These are phyloP conservation scores for Indicator maculatus DNA, from an alignment of 2,113 vertebrate species.

Conservation along the genomic window DNA sequence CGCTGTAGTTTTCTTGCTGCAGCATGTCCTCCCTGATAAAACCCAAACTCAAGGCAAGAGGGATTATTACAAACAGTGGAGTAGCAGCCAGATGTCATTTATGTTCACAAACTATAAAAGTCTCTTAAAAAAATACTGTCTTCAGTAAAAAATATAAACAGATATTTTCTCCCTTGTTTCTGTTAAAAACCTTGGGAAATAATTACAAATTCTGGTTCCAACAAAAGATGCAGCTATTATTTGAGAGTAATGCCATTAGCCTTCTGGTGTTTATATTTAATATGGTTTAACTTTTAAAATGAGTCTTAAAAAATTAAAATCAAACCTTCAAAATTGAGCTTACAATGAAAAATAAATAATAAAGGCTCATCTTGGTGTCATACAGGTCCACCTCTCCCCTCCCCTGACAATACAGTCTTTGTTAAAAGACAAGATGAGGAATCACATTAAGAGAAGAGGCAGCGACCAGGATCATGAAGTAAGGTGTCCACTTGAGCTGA, in stretches of 20 bases:
- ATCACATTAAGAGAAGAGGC: background rate
- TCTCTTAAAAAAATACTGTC: constrained; percentile 40
- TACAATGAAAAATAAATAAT: constrained; percentile 63
- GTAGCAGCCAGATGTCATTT: background rate
- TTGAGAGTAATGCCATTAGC: background rate
- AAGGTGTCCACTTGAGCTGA: background rate
- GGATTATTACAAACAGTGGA: background rate
- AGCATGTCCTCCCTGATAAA: background rate
- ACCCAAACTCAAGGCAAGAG: constrained; percentile 35
- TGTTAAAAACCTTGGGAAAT: constrained; percentile 27
- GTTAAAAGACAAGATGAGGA: background rate
- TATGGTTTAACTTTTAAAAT: constrained; percentile 33
- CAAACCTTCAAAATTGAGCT: background rate
- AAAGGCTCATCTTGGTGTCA: background rate
- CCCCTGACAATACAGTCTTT: background rate
- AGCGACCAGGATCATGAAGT: background rate
- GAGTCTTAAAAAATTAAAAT: constrained; percentile 36
- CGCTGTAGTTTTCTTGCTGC: background rate
- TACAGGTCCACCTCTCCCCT: background rate
- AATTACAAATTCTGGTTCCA: constrained; percentile 33
- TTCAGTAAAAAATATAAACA: constrained; percentile 59
- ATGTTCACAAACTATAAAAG: constrained; percentile 36
- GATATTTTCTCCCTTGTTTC: constrained; percentile 6
- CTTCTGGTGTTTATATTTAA: constrained; percentile 4
- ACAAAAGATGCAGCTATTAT: background rate